Evolutionary conservation across 2,113 vertebrate species (phyloP), one percentile per base, ranked within the genome.

Genomic region (Corythornis madagascariensis): DNA sequence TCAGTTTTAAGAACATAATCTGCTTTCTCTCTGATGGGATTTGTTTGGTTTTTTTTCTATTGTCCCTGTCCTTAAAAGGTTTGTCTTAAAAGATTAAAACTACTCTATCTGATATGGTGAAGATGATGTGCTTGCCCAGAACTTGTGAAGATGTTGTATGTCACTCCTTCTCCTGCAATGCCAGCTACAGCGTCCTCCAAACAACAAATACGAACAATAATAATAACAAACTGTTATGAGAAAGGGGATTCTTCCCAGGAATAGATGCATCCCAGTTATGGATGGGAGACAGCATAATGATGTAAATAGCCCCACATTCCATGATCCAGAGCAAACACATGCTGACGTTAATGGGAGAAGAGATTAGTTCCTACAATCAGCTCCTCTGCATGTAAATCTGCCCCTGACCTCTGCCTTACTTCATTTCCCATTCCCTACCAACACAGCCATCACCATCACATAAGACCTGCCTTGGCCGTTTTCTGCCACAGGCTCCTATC

Each of bases 311-410:
- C 83, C 75, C 75, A 93, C 78, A 94, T 89, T 65, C 48, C 83
- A 81, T 67, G 89, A 90, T 84, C 61, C 77, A 86, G 77, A 95
- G 61, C 55, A 88, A 93, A 88, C 75, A 81, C 83, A 73, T 92
- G 89, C 88, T 94, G 79, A 92, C 89, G 64, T 69, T 92, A 94
- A 95, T 71, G 75, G 93, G 25, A 91, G 82, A 89, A 87, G 93
- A 92, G 86, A 94, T 91, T 95, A 4, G 61, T 45, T 91, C 66
- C 66, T 90, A 72, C 93, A 89, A 57, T 78, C 94, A 91, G 81
- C 70, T 91, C 71, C 81, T 78, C 81, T 43, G 13, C 66, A 63
- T 0, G 6, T 74, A 90, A 93, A 92, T 90, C 84, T 67, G 84
- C 87, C 45, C 84, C 66, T 95, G 93, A 88, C 86, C 83, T 89